Percentiles rank a stretch among this genome's conserved stretches.
These are phyloP conservation scores for Limnephilus rhombicus DNA, from an alignment of 2,888 invertebrate species.

Conservation along the genomic window DNA sequence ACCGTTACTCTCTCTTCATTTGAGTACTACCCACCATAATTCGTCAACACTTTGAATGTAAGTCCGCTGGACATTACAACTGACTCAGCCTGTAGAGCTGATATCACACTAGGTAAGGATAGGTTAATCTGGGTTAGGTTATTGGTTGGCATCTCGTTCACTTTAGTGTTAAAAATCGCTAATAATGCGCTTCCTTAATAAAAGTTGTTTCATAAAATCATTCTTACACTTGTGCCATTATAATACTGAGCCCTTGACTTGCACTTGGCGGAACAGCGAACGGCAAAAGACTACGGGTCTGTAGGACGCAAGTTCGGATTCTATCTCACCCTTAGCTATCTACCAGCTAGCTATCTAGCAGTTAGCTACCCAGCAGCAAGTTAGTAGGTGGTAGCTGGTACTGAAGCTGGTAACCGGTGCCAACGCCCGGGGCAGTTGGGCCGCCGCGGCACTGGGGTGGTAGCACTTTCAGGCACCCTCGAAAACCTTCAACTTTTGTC, in stretches of 20 bases:
- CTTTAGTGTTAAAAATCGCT: no score
- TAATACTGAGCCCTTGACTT: neutral
- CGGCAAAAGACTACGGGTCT: neutral
- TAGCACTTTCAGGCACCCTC: neutral
- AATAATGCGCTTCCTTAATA: no score
- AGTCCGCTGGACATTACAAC: no score
- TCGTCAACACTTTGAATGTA: no score
- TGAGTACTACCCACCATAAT: no score
- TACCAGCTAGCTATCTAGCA: neutral
- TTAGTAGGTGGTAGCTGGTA: neutral
- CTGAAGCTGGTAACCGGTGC: neutral
- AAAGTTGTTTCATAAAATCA: no score
- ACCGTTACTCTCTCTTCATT: no score
- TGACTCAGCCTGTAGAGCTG: no score
- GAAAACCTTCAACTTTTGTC: neutral
- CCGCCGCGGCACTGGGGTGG: neutral
- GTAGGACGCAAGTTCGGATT: neutral
- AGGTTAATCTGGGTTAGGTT: no score
- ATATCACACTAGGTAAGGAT: no score
- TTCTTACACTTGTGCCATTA: neutral
- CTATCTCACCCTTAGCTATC: constrained; percentile 8
- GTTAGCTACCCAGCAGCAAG: neutral
- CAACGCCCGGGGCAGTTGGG: constrained; percentile 17
- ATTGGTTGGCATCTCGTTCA: no score
- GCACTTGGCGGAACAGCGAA: neutral